Evolutionary conservation across 2,113 vertebrate species (phyloP).

Genomic region (Lepus europaeus): DNA sequence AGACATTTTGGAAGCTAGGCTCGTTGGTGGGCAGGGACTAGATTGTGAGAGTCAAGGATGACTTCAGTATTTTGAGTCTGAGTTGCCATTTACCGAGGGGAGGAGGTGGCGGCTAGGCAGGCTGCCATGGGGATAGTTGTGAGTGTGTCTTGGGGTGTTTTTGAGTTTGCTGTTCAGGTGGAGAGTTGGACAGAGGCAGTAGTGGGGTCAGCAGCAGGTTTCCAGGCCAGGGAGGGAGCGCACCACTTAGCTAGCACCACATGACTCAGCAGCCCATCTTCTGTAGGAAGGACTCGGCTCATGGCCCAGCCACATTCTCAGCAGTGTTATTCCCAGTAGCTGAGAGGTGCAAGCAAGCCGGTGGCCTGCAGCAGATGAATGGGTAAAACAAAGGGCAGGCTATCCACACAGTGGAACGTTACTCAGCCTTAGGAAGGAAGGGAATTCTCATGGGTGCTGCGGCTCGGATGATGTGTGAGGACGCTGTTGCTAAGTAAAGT

Average conservation of each 20-base stretch:
- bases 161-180: neutral
- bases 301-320: too few relatives aligned
- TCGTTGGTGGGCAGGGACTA: too few relatives aligned
- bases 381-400: too few relatives aligned
- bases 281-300: neutral
- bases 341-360: neutral
- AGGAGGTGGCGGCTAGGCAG: neutral
- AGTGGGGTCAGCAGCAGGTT: neutral
- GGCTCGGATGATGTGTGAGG: neutral
- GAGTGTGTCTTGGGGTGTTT: fast-evolving
- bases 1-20: neutral
- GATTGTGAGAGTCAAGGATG: too few relatives aligned
- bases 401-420: fast-evolving
- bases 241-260: fast-evolving
- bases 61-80: neutral
- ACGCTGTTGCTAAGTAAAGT: neutral
- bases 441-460: neutral
- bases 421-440: neutral
- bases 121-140: neutral
- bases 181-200: neutral
- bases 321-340: neutral
- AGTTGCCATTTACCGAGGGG: neutral
- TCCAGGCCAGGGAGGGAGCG: neutral
- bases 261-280: fast-evolving
- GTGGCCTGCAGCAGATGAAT: fast-evolving